phyloP scores from a whole-genome alignment of 2,113 vertebrate genomes.

The Abramis brama region DNA sequence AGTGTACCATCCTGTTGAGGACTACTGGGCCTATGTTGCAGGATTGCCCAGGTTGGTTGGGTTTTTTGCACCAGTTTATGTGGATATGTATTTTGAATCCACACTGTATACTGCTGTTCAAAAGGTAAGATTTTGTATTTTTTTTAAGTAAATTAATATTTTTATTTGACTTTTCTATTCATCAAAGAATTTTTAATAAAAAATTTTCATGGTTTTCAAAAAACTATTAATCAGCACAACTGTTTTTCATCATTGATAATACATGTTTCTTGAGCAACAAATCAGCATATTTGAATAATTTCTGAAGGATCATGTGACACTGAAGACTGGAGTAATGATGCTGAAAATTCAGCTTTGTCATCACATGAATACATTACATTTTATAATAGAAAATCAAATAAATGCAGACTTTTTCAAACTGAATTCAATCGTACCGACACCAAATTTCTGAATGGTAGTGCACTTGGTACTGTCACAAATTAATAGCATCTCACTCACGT shows the following conservation, averaged over 20 bases:
- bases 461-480: not conserved
- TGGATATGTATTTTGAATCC: not conserved
- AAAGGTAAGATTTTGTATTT: not conserved
- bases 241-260: not conserved
- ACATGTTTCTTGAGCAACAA: not conserved
- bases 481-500: not conserved
- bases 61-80: not conserved
- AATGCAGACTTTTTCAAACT: not conserved
- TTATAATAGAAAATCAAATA: not conserved
- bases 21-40: conserved; percentile 89
- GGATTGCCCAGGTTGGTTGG: conserved; percentile 82
- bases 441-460: not conserved
- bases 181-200: not conserved
- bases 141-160: not conserved
- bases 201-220: not conserved
- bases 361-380: too few species aligned
- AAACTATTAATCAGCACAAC: too few species aligned
- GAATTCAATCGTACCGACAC: not conserved
- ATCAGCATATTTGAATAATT: not conserved
- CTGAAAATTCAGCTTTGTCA: not conserved
- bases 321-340: not conserved
- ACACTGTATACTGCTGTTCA: not conserved
- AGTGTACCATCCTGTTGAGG: conserved; percentile 85
- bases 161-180: not conserved
- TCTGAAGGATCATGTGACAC: not conserved